Conservation (phyloP, 2,888 invertebrate species). For the Hydrotaea cyrtoneurina region DNA sequence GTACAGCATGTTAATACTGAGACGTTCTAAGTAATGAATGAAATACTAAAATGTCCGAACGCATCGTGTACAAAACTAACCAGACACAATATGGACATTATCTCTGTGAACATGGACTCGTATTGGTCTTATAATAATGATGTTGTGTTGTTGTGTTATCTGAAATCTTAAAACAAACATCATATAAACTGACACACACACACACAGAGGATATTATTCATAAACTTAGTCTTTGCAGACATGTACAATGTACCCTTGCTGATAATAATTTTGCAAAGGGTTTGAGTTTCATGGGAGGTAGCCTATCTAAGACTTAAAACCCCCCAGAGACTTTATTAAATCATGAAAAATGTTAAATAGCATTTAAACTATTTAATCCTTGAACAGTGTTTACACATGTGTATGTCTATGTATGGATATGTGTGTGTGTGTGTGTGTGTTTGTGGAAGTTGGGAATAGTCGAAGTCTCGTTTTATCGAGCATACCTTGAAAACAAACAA, state of each 20-base stretch:
- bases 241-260: slow-evolving; percentile 9
- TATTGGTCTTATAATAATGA: slow-evolving; percentile 8
- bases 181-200: slow-evolving; percentile 44
- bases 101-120: background rate
- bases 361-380: slow-evolving; percentile 64
- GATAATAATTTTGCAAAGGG: slow-evolving; percentile 13
- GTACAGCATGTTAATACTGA: background rate
- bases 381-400: slow-evolving; percentile 43
- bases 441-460: background rate
- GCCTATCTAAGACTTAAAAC: background rate
- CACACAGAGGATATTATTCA: slow-evolving; percentile 64
- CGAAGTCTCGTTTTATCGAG: background rate
- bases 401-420: background rate
- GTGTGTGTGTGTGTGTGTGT: background rate
- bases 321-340: slow-evolving; percentile 62
- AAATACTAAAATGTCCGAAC: background rate
- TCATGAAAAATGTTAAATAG: slow-evolving; percentile 60
- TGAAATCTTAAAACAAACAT: slow-evolving; percentile 41
- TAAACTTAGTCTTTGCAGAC: slow-evolving; percentile 55
- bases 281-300: background rate
- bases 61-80: slow-evolving; percentile 55
- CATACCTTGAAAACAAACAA: slow-evolving; percentile 42
- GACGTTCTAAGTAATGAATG: background rate
- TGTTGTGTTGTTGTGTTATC: slow-evolving; percentile 43
- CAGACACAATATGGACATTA: slow-evolving; percentile 53